Evolutionary conservation across 2,888 invertebrate species (phyloP).

Genomic region (Diplazon laetatorius): DNA sequence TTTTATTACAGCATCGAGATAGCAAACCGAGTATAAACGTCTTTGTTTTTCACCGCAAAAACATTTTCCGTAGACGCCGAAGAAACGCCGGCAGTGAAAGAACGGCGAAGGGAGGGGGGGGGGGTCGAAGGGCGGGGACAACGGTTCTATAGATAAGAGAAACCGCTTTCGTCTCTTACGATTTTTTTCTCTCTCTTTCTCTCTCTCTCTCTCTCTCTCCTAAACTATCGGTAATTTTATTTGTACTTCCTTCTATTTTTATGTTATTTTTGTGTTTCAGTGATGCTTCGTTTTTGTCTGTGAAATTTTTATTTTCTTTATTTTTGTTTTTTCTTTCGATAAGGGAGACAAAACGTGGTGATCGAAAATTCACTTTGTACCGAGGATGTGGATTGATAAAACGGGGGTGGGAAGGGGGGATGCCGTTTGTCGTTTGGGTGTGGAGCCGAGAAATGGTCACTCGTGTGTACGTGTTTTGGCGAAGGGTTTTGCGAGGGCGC

Average conservation of each 20-base stretch:
- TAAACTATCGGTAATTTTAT: slow-evolving; percentile 23
- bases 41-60: slow-evolving; percentile 81
- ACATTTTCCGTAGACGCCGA: slow-evolving; percentile 56
- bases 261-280: background rate
- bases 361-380: slow-evolving; percentile 39
- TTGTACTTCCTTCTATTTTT: background rate
- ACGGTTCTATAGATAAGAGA: slow-evolving; percentile 54
- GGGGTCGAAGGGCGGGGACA: background rate
- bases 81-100: background rate
- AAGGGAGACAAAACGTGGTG: slow-evolving; percentile 9
- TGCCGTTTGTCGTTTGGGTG: background rate
- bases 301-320: slow-evolving; percentile 35
- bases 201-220: no score
- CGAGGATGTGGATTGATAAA: slow-evolving; percentile 33
- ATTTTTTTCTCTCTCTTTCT: slow-evolving; percentile 24
- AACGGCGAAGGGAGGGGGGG: background rate
- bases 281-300: background rate
- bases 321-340: no score
- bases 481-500: slow-evolving; percentile 14
- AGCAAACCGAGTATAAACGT: slow-evolving; percentile 78
- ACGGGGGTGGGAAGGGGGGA: slow-evolving; percentile 12
- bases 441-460: no score
- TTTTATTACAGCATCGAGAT: slow-evolving; percentile 80
- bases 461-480: no score
- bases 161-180: slow-evolving; percentile 18